Base-by-base conservation (phyloP, 2,113 vertebrate genomes). In the Pseudopodoces humilis region DNA sequence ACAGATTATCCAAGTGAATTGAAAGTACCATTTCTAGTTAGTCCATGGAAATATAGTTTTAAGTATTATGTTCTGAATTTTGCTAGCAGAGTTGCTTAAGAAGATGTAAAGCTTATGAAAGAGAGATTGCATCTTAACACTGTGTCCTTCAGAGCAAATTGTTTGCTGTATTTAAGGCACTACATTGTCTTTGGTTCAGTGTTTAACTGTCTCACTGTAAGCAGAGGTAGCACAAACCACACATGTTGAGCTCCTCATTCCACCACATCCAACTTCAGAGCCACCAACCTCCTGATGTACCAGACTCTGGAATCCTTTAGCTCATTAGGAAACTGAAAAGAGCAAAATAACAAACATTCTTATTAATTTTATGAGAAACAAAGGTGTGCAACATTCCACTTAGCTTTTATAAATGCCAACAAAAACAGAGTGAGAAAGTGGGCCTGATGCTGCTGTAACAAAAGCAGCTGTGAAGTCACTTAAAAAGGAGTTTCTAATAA, bases 241-340 rank as follows among this genome's bases (percentile, higher is more conserved):
- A 90, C 39, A 30, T 31, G 95, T 95, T 92, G 60, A 92, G 82
- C 83, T 95, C 92, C 98, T 97, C 91, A 55, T 94, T 95, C 95
- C 95, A 94, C 92, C 52, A 95, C 62, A 75, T 20, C 15, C 35
- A 44, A 20, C 49, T 90, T 81, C 94, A 93, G 90, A 77, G 92
- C 89, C 70, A 17, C 55, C 90, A 80, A 31, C 55, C 58, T 95
- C 88, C 83, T 60, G 84, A 88, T 79, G 89, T 74, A 71, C 65
- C 41, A 39, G 78, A 75, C 86, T 92, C 91, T 53, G 63, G 35
- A 59, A 72, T 89, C 85, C 87, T 94, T 98, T 98, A 99, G 97
- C 98, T 98, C 98, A 99, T 98, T 67, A 99, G 98, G 98, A 99
- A 99, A 96, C 99, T 99, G 98, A 74, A 98, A 98, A 49, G 39